Evolutionary conservation across 1,140 invertebrate species (phyloP).

Genomic region (Drosophila nigromelanica): DNA sequence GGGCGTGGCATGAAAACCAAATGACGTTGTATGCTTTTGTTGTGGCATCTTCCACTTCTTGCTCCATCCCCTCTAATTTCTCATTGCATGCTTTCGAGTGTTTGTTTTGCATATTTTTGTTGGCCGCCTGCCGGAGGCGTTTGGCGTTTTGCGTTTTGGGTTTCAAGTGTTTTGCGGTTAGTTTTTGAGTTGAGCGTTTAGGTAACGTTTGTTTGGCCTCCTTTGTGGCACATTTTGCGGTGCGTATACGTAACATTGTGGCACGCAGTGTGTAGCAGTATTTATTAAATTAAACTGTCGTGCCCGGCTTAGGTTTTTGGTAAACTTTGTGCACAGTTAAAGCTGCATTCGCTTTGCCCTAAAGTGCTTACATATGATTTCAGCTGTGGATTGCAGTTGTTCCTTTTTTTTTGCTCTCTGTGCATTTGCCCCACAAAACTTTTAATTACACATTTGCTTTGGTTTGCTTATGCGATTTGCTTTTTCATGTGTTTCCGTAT

Average conservation of each 20-base stretch:
- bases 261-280: constrained; percentile 17
- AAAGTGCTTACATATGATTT: constrained; percentile 38
- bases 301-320: constrained; percentile 15
- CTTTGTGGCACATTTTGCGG: constrained; percentile 61
- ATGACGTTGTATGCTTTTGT: constrained; percentile 30
- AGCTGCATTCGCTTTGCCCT: constrained; percentile 41
- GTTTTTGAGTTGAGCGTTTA: constrained; percentile 49
- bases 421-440: constrained; percentile 26
- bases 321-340: constrained; percentile 41
- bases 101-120: constrained; percentile 76
- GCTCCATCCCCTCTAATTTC: constrained; percentile 14
- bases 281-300: constrained; percentile 71
- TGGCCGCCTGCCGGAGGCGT: constrained; percentile 47
- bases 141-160: constrained; percentile 21
- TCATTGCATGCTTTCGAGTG: constrained; percentile 43
- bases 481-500: constrained; percentile 18
- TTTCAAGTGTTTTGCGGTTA: constrained; percentile 69
- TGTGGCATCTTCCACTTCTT: constrained; percentile 8
- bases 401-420: constrained; percentile 22
- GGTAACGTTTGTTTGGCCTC: constrained; percentile 53
- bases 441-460: constrained; percentile 63
- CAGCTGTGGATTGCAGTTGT: constrained; percentile 6
- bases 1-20: constrained; percentile 48
- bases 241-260: constrained; percentile 56
- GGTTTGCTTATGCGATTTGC: constrained; percentile 13